Percentiles rank a stretch among this genome's conserved stretches.
Evolutionary conservation across 1,140 invertebrate genomes (phyloP).

Genomic region (Nasonia longicornis): DNA sequence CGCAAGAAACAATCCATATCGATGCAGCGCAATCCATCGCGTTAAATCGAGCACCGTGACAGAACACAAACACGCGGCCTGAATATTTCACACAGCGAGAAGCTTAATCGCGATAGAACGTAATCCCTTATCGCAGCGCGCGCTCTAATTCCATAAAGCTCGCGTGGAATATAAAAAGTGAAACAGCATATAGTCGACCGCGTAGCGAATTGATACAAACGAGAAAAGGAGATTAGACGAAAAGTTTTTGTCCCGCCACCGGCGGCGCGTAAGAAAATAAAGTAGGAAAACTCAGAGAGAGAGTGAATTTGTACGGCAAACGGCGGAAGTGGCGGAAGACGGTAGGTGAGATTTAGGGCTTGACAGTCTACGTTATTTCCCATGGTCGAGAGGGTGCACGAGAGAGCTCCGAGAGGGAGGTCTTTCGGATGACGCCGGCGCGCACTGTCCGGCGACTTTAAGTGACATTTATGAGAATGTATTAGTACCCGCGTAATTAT

Average conservation of each 20-base stretch:
- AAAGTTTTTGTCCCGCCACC: conserved; percentile 37
- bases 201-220: conserved; percentile 30
- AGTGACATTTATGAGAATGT: conserved; percentile 61
- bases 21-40: too few relatives aligned
- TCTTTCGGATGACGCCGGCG: conserved; percentile 43
- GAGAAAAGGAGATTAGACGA: conserved; percentile 36
- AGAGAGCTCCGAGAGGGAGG: conserved; percentile 15
- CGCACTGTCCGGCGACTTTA: conserved; percentile 47
- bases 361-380: conserved; percentile 48
- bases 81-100: too few relatives aligned
- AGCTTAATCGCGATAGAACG: too few relatives aligned
- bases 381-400: conserved; percentile 11
- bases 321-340: conserved; percentile 45
- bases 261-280: conserved; percentile 30
- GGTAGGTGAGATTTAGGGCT: conserved; percentile 50
- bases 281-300: conserved; percentile 32
- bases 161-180: not conserved
- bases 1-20: too few relatives aligned
- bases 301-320: conserved; percentile 37
- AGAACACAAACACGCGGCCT: too few relatives aligned
- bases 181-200: not conserved
- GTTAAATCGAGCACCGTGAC: too few relatives aligned
- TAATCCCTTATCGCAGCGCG: too few relatives aligned
- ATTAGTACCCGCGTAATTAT: conserved; percentile 58
- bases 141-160: conserved; percentile 4